Base-by-base conservation (phyloP, 2,797 vertebrate species). In the Lycodopsis pacificus region DNA sequence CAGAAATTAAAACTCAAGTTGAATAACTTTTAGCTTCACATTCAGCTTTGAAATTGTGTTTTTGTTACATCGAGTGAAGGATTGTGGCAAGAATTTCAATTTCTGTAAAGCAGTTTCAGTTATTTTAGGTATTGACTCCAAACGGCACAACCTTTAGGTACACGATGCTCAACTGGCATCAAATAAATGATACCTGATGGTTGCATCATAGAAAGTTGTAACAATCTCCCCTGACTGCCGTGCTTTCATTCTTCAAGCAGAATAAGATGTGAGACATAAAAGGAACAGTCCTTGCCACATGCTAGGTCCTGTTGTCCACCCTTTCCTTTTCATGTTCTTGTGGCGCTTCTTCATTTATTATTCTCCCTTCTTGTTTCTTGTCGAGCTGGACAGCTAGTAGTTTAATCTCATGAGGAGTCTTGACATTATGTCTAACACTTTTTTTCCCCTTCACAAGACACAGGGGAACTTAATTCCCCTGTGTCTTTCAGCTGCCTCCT, bases 391-490 rank as follows among this genome's bases (percentile, higher is more conserved):
- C 76, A 86, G 67, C 79, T 64, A 38, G 32, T 77, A 19, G 27
- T 66, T 77, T 76, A 22, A 69, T 69, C 51, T 76, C 56, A 11
- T 0, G 38, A 78, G 81, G 36, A 27, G 19, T 59, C 62, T 57
- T 53, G 65, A 81, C 62, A 61, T 80, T 38, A 40, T 30, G 65
- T 80, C 67, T 42, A 12, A 74, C 71, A 69, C 71, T 57, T 22
- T 30, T 30, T 66, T 71, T 40, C 22, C 13, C 11, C 15, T 70
- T 73, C 58, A 69, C 65, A 25, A 25, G 25, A 25, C 25, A 25
- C 25, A 25, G 25, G 25, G 25, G 25, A 25, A 25, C 25, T 25
- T 25, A 25, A 25, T 25, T 25, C 59, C 65, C 42, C 42, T 0
- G 1, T 38, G 72, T 70, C 38, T 81, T 68, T 58, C 44, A 36